Base-by-base conservation (phyloP, 2,888 invertebrate genomes). In the Drosophila paramelanica region DNA sequence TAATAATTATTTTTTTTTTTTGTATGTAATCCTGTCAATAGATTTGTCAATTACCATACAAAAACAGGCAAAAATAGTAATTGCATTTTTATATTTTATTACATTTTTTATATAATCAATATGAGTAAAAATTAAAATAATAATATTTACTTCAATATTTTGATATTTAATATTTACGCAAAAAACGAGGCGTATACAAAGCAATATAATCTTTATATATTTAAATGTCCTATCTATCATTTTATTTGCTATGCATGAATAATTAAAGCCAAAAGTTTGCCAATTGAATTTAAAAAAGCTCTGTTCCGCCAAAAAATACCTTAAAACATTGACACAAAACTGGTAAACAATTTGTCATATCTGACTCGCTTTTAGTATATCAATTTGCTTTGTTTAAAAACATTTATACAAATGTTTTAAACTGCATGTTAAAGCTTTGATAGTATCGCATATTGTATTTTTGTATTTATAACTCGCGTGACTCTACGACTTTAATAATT, bases 401-500 rank as follows among this genome's bases (percentile, higher is more conserved):
- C n/a, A 14, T 11, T n/a, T n/a, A n/a, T 6, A 14, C 13, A 38
- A 36, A 10, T 31, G 8, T 10, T 8, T 31, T 31, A 10, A 31
- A 31, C 42, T 64, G 10, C 25, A 20, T 27, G 38, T 47, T 36
- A 53, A 33, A 20, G 5, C n/a, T 38, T 41, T 27, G n/a, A 13
- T 43, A 17, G 36, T 73, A 27, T 52, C 13, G 36, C 11, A 36
- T 33, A 7, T 39, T 10, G 8, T 20, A 20, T 6, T 33, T 27
- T 53, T 17, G 17, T 50, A 36, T 38, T 38, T 27, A 11, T 27
- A 20, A n/a, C 8, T 71, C 45, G 69, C 73, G 69, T 70, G 65
- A 43, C 56, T 58, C 20, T 56, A 25, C 8, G 39, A 41, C 45
- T 58, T 45, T 25, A 67, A 73, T 56, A 73, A 51, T 47, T 36